Percentiles rank a stretch among this genome's conserved stretches.
These are phyloP conservation scores for Microcebus lehilahytsara DNA, from an alignment of 2,113 vertebrate species.

Conservation along the genomic window DNA sequence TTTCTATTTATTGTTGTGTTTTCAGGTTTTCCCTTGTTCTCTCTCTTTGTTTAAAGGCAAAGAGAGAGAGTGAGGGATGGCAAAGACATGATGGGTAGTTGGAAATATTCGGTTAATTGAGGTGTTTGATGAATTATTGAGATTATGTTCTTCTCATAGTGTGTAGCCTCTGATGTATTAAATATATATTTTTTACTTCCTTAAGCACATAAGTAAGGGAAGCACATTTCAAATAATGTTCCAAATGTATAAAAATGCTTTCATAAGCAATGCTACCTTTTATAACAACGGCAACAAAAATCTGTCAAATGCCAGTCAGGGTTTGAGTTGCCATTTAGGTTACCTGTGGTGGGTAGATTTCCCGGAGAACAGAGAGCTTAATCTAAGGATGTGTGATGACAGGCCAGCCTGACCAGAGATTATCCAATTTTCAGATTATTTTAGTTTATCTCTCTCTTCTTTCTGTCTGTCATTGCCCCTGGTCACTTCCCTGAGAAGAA, in stretches of 20 bases:
- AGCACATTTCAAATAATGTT: conserved; percentile 14
- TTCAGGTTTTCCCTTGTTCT: neutral
- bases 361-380: neutral
- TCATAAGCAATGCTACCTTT: conserved; percentile 15
- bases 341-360: neutral
- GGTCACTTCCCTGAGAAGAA: neutral
- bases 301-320: neutral
- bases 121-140: neutral
- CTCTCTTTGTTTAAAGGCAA: neutral
- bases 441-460: conserved; percentile 2
- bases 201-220: neutral
- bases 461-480: neutral
- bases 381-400: neutral
- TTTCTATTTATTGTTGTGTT: neutral
- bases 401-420: neutral
- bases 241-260: neutral
- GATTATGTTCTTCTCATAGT: neutral
- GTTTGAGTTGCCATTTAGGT: neutral
- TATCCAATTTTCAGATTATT: conserved; percentile 9
- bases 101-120: conserved; percentile 16
- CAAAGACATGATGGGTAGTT: neutral
- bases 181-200: neutral
- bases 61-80: neutral
- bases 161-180: neutral
- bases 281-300: neutral